Base-by-base conservation (phyloP, 2,888 invertebrate species). In the Heliconius sara region DNA sequence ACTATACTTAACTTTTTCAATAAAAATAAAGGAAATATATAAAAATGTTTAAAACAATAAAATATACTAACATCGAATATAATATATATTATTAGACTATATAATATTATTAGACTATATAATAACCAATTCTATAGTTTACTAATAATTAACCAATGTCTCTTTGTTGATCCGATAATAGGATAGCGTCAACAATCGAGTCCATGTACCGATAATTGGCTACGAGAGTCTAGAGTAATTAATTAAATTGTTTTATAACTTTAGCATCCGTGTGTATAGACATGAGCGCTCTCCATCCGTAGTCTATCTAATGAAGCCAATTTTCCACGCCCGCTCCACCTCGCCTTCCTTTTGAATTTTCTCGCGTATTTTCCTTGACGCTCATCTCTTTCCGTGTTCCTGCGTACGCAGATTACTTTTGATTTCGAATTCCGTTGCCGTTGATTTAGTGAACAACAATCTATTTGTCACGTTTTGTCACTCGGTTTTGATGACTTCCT, bases 251-350 rank as follows among this genome's bases (percentile, higher is more conserved):
- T 65, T 80, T 63, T 72, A 76, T 63, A 66, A 47, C 43, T 67
- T 22, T 47, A 27, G 76, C 78, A 60, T n/a, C 68, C 60, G 77
- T 80, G 77, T 74, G 80, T 74, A 65, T 27, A 65, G 27, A 43
- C 85, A 87, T 86, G 86, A 87, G 85, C 86, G 86, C 87, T 84
- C 89, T 89, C n/a, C 60, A n/a, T 87, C 87, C 89, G 90, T 52
- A 52, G 52, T 91, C 90, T 91, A 90, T 91, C 92, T 95, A 95
- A 95, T 95, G 95, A 95, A 95, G 94, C 93, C 94, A 95, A 95
- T 94, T 94, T 95, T 92, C 91, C 87, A 86, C 88, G 89, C 89
- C 88, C 91, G 90, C 90, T 91, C 91, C 89, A 91, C 92, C 91
- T 92, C 91, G 91, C 92, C 90, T 91, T 92, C 91, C 92, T 92